These are phyloP conservation scores for Melanargia galathea DNA, from an alignment of 2,888 invertebrate genomes.

Conservation along the genomic window DNA sequence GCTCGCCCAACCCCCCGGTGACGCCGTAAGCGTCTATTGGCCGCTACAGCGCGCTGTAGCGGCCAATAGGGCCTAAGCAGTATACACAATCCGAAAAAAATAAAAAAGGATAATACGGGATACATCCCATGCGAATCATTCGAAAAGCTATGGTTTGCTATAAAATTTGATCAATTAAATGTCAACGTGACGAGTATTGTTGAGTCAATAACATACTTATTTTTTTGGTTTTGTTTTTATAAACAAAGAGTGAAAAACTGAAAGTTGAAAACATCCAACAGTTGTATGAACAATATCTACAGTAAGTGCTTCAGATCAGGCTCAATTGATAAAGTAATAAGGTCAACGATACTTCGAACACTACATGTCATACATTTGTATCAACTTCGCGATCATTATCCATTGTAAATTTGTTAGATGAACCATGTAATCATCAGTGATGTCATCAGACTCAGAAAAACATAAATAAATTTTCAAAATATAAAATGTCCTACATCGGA, in stretches of 20 bases:
- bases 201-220: neutral
- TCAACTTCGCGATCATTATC: neutral
- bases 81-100: no score
- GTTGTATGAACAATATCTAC: constrained; percentile 1
- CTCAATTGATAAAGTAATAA: constrained; percentile 10
- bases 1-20: no score
- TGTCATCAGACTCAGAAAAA: constrained; percentile 1
- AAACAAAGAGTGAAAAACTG: neutral
- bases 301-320: neutral
- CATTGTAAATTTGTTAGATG: neutral
- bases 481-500: no score
- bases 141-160: no score
- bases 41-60: no score
- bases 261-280: constrained; percentile 12
- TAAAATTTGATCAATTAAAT: no score
- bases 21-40: no score
- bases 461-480: neutral
- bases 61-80: no score
- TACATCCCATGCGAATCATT: no score
- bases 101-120: no score
- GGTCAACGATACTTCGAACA: constrained; percentile 9
- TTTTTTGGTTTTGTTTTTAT: neutral
- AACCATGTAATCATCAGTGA: no score
- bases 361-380: neutral
- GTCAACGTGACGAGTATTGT: no score